Base-by-base conservation (phyloP, 2,888 invertebrate species). In the Chaetoderma sp. region DNA sequence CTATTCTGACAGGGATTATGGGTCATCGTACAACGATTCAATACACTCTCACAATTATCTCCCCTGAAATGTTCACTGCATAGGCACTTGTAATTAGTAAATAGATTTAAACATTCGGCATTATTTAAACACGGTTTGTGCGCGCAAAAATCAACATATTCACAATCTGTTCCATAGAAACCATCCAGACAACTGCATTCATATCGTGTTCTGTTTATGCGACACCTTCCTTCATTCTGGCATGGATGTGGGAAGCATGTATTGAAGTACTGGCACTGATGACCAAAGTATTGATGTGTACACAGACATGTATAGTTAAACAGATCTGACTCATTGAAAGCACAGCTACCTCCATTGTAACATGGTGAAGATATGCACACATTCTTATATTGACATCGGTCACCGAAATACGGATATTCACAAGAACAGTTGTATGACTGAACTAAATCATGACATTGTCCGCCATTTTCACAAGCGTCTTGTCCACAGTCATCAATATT, bases 1-100 rank as follows among this genome's bases (percentile, higher is more conserved):
- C 77, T 78, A 70, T 83, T 82, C 28, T 60, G 60, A 63, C 84
- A 84, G 0, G 75, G 76, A 52, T 75, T 93, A 70, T 92, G 93
- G 39, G 60, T 58, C 10, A 16, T 18, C 21, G 21, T 18, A 63
- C 79, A 80, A 59, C 70, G 67, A 50, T 76, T 76, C 0, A 81
- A 65, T 6, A 75, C 67, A 16, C 62, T 72, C 27, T 81, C 76
- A 67, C 83, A 83, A 27, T 58, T 70, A 0, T 21, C 36, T 1
- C 82, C 83, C 4, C 79, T 74, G 58, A 68, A 81, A 55, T 74
- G 68, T 6, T 73, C 66, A 6, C 67, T 52, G 71, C 82, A 82
- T 42, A 67, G 44, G 57, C 82, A 82, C 18, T 60, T 25, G 65
- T 70, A 79, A 5, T 66, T 58, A 30, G 65, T 58, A 42, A 54